Evolutionary conservation across 2,888 invertebrate species (phyloP).

Genomic region (Drosophila buzzatii): DNA sequence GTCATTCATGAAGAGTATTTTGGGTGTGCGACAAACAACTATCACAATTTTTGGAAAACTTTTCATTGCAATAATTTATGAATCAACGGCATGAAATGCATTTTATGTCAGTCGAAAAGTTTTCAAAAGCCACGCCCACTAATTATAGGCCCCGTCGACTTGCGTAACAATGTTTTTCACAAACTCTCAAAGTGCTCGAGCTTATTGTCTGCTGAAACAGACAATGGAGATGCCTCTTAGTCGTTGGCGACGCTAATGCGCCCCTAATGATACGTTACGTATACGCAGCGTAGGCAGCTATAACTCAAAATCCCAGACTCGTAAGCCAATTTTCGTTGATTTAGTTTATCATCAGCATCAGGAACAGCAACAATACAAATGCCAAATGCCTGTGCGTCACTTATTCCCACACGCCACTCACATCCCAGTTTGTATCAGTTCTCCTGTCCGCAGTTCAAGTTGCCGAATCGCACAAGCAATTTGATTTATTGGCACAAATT

Average conservation of each 20-base stretch:
- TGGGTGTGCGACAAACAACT: slow-evolving; percentile 63
- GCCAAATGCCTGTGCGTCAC: slow-evolving; percentile 62
- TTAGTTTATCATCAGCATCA: slow-evolving; percentile 71
- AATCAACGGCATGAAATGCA: slow-evolving; percentile 16
- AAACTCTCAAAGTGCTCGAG: not conserved
- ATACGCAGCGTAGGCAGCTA: slow-evolving; percentile 60
- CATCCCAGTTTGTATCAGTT: slow-evolving; percentile 45
- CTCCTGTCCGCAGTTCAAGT: slow-evolving; percentile 27
- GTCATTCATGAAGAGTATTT: slow-evolving; percentile 38
- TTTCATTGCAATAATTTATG: slow-evolving; percentile 63
- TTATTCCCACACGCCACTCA: slow-evolving; percentile 63
- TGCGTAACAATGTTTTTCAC: not conserved
- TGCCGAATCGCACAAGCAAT: slow-evolving; percentile 54
- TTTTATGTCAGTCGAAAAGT: slow-evolving; percentile 28
- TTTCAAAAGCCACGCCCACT: slow-evolving; percentile 2
- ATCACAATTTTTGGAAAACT: slow-evolving; percentile 57
- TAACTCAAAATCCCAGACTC: slow-evolving; percentile 70
- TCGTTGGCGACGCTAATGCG: slow-evolving; percentile 23
- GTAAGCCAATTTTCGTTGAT: slow-evolving; percentile 78
- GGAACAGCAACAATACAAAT: slow-evolving; percentile 56
- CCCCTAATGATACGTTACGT: slow-evolving; percentile 58
- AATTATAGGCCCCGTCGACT: not conserved
- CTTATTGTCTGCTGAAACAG: slow-evolving; percentile 12
- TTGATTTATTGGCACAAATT: slow-evolving; percentile 79
- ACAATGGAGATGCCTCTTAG: not conserved